Conservation (phyloP, 2,797 vertebrate species). For the Emydoidea blandingii region DNA sequence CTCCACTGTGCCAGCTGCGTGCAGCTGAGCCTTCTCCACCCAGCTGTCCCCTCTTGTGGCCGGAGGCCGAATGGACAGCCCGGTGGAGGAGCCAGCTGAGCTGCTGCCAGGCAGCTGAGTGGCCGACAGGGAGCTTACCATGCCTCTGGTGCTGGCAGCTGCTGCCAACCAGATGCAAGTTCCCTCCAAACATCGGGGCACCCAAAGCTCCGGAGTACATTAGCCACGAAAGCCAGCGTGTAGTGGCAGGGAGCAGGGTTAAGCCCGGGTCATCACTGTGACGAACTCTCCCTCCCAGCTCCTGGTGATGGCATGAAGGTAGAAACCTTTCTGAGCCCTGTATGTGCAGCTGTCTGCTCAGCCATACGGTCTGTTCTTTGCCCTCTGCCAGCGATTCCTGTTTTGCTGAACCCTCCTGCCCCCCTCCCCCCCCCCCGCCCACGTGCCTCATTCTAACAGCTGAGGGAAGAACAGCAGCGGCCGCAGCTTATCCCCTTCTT, state of each 20-base stretch:
- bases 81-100: background rate
- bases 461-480: background rate
- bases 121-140: background rate
- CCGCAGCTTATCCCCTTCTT: background rate
- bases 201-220: accelerated
- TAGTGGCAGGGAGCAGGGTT: background rate
- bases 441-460: background rate
- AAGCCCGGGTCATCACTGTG: background rate
- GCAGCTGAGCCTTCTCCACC: background rate
- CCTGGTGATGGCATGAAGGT: accelerated
- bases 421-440: too few relatives aligned
- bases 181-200: background rate
- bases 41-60: background rate
- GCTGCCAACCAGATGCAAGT: background rate
- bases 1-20: accelerated
- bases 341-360: background rate
- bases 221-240: too few relatives aligned
- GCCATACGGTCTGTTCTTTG: background rate
- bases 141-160: conserved; percentile 15
- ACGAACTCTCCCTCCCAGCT: background rate
- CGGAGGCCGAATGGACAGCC: conserved; percentile 1
- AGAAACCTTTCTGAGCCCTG: accelerated
- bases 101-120: conserved; percentile 9
- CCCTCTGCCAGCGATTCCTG: background rate
- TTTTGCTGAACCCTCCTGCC: background rate